Base-by-base conservation (phyloP, 2,113 vertebrate species). In the Oreochromis niloticus region DNA sequence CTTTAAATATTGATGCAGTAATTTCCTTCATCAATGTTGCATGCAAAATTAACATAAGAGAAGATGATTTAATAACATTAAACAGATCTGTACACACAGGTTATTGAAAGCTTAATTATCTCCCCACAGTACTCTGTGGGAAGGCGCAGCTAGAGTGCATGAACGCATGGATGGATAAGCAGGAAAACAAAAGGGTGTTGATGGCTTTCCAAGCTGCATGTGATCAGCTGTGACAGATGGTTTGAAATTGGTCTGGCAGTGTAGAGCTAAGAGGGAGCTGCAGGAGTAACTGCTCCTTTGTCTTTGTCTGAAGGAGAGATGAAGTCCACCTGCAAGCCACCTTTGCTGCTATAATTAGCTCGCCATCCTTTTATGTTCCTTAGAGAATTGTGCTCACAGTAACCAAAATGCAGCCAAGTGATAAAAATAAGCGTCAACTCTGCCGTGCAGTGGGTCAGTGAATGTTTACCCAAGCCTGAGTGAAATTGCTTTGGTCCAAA, bases 171-270 rank as follows among this genome's bases (percentile, higher is more conserved):
- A 91, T 36, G 57, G 71, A 84, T 55, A 71, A 75, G 79, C 82
- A 88, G 41, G 61, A 63, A 86, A 89, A 92, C 88, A 87, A 86
- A 41, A 79, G 66, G 50, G 90, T 81, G 87, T 66, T 88, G 85
- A 89, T 71, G 84, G 82, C 39, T 81, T 81, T 63, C 55, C 85
- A 85, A 61, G 84, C 84, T 56, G 66, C 79, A 16, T 82, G 81
- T 55, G 9, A 86, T 85, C 87, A 85, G 80, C 61, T 80, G 24
- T 84, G 82, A 87, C 86, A 84, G 92, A 90, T 87, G 85, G 59
- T 86, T 90, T 83, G 54, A 86, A 88, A 89, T 80, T 66, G 82
- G 81, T 90, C 36, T 80, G 46, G 80, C 73, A 32, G 41, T 73
- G 54, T 61, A 75, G 86, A 82, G 87, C 85, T 80, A 54, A 85